A percentile compares a stretch with the other conserved stretches of the same genome.
These are phyloP conservation scores for Crenuchus spilurus DNA, from an alignment of 2,797 vertebrate species.

Conservation along the genomic window DNA sequence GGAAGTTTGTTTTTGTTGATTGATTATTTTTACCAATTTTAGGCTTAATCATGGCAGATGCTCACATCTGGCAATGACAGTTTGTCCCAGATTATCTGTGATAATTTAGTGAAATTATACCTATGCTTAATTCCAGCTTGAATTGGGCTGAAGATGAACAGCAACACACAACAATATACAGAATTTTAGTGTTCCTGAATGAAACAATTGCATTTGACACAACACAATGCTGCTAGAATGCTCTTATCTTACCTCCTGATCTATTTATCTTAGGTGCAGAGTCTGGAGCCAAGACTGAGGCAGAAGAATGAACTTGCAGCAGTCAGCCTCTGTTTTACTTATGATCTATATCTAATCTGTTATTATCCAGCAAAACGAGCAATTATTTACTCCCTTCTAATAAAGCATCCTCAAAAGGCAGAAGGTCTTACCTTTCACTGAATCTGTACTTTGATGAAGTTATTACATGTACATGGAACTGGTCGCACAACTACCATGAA, in stretches of 20 bases:
- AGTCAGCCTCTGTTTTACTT: neutral
- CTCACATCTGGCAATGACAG: no score
- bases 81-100: no score
- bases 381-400: neutral
- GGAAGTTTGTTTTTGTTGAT: no score
- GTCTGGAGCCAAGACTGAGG: neutral
- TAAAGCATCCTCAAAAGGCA: slow-evolving; percentile 11
- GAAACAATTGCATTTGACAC: neutral
- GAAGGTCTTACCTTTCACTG: neutral
- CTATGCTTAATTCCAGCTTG: no score
- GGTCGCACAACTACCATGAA: neutral
- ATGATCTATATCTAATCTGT: neutral
- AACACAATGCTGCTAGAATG: no score
- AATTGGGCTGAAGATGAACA: no score
- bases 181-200: no score
- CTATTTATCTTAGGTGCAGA: neutral
- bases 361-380: neutral
- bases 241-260: neutral
- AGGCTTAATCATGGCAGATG: no score
- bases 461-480: neutral
- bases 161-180: no score
- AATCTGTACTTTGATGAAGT: neutral
- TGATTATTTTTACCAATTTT: no score
- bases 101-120: no score
- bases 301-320: neutral